Conservation (phyloP, 2,888 invertebrate species). For the Ennomos quercinarius region DNA sequence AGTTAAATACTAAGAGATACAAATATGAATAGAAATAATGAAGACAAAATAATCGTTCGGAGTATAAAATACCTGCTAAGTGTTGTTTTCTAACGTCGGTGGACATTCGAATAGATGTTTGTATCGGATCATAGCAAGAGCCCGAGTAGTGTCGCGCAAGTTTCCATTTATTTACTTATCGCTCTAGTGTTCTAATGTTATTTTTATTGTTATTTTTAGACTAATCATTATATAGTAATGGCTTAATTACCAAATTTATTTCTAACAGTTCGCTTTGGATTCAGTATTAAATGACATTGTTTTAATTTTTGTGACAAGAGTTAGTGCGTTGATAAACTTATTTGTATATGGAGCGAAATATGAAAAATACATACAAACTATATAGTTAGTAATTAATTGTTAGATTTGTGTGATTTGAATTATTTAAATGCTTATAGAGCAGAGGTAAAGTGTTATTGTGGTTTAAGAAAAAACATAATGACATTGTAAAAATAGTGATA, state of each 20-base stretch:
- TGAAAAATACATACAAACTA: slow-evolving; percentile 74
- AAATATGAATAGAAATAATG: slow-evolving; percentile 80
- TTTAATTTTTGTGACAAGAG: slow-evolving; percentile 66
- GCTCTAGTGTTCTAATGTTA: slow-evolving; percentile 66
- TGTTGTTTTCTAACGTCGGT: slow-evolving; percentile 79
- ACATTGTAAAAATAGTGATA: slow-evolving; percentile 85
- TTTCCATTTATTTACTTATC: slow-evolving; percentile 64
- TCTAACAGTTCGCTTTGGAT: slow-evolving; percentile 78
- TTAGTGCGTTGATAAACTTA: slow-evolving; percentile 73
- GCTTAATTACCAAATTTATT: slow-evolving; percentile 82
- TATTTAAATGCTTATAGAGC: slow-evolving; percentile 84
- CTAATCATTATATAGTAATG: slow-evolving; percentile 61
- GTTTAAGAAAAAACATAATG: slow-evolving; percentile 84
- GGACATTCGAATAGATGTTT: slow-evolving; percentile 67
- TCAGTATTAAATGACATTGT: slow-evolving; percentile 81
- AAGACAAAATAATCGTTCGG: slow-evolving; percentile 79
- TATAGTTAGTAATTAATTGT: slow-evolving; percentile 85
- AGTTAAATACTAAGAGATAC: slow-evolving; percentile 84
- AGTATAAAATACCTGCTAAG: slow-evolving; percentile 83
- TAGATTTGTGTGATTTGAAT: slow-evolving; percentile 85
- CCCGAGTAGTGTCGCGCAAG: slow-evolving; percentile 77
- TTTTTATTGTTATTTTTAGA: slow-evolving; percentile 72
- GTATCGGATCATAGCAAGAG: slow-evolving; percentile 63
- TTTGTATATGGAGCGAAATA: slow-evolving; percentile 84
- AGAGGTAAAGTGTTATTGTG: slow-evolving; percentile 84